phyloP scores from a whole-genome alignment of 1,140 invertebrate species.

The Zophobas atratus region DNA sequence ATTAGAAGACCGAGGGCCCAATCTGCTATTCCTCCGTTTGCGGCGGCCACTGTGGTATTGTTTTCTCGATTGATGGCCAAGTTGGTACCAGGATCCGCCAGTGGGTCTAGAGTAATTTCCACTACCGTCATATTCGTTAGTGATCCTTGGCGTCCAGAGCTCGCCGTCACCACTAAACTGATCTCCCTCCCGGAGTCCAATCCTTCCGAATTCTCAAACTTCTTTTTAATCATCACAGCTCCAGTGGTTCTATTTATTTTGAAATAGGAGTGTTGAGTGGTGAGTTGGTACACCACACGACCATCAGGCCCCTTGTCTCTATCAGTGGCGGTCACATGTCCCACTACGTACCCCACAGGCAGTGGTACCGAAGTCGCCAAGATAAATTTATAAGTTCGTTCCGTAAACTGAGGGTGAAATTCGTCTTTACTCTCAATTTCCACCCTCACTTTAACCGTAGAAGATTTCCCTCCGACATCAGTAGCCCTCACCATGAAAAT shows the following conservation, averaged over 20 bases:
- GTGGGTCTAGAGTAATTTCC: constrained; percentile 85
- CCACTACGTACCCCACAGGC: constrained; percentile 85
- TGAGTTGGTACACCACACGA: constrained; percentile 89
- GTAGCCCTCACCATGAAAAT: constrained; percentile 87
- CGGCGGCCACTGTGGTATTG: constrained; percentile 71
- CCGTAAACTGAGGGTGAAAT: constrained; percentile 91
- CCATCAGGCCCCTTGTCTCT: constrained; percentile 93
- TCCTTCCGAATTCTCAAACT: constrained; percentile 75
- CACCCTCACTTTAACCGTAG: constrained; percentile 85
- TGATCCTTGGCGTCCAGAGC: constrained; percentile 89
- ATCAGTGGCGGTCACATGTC: constrained; percentile 91
- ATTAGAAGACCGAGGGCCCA: constrained; percentile 92
- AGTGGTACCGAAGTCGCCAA: constrained; percentile 78
- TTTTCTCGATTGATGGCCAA: constrained; percentile 69
- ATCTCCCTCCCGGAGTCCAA: constrained; percentile 79
- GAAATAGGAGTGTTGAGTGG: constrained; percentile 88
- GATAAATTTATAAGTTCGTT: constrained; percentile 88
- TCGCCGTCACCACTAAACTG: constrained; percentile 87
- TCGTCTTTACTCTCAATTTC: constrained; percentile 94
- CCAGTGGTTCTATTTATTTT: constrained; percentile 94
- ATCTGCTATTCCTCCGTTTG: constrained; percentile 81
- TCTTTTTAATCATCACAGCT: constrained; percentile 86
- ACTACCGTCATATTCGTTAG: constrained; percentile 89
- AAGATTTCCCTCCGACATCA: constrained; percentile 85
- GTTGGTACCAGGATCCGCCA: constrained; percentile 74